phyloP scores from a whole-genome alignment of 2,113 vertebrate genomes.

The Phrynosoma platyrhinos region DNA sequence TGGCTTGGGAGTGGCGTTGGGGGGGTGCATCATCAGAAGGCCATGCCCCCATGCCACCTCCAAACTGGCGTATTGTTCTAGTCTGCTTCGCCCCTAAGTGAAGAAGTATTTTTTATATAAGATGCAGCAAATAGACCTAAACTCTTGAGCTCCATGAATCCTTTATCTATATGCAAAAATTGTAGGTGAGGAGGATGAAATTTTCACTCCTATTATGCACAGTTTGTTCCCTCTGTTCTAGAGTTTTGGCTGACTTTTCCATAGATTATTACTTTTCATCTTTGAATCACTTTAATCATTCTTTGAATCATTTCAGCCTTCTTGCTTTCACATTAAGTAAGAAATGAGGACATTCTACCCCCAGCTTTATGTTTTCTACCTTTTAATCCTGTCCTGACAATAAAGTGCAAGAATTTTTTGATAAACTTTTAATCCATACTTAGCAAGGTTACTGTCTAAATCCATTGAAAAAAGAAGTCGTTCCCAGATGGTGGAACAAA shows the following conservation, averaged over 20 bases:
- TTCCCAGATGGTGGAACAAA: not conserved
- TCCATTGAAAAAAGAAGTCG: not conserved
- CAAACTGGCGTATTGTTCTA: too few species aligned
- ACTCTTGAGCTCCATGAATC: not conserved
- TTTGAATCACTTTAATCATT: not conserved
- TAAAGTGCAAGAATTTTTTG: not conserved
- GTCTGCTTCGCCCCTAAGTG: too few species aligned
- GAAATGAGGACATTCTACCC: not conserved
- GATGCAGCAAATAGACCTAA: not conserved
- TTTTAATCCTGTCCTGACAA: not conserved
- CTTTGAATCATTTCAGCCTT: too few species aligned
- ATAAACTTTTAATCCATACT: not conserved
- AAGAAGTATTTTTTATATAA: not conserved
- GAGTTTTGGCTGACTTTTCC: not conserved
- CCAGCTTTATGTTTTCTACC: not conserved
- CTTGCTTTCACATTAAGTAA: not conserved
- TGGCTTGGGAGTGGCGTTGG: too few species aligned
- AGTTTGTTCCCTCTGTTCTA: not conserved
- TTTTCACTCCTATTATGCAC: not conserved
- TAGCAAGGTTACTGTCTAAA: not conserved
- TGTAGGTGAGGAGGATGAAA: too few species aligned
- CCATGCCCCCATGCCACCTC: too few species aligned
- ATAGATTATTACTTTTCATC: too few species aligned
- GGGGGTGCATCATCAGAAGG: too few species aligned
- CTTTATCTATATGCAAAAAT: not conserved